Base-by-base conservation (phyloP, 2,797 vertebrate genomes). In the Leucoraja ocellata region DNA sequence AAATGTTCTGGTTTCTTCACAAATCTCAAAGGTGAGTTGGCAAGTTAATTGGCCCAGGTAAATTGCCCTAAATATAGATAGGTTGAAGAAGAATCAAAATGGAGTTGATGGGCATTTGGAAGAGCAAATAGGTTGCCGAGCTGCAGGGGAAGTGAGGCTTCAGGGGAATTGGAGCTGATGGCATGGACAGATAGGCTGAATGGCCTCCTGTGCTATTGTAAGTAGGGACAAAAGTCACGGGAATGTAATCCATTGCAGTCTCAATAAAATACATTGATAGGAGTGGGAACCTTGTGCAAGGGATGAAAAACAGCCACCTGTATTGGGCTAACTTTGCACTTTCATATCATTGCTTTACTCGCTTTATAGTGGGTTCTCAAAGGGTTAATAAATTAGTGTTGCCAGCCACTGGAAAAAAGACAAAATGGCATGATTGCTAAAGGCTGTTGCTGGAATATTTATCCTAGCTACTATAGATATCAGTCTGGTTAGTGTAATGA, bases 401-500 rank as follows among this genome's bases (percentile, higher is more conserved):
- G 61, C 39, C 11, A n/a, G 21, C 21, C 61, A n/a, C 63, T 32
- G 54, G 81, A n/a, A n/a, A n/a, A 32, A 65, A 36, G 14, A 16
- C 28, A 88, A 88, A 63, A 36, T 88, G 61, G 8, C n/a, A 88
- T 88, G 32, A 65, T 65, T 65, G 84, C 61, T n/a, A 65, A 88
- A 88, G n/a, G 61, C 32, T 68, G 84, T 36, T 68, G 84, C n/a
- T 88, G 61, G 61, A 88, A 88, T 68, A 68, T 68, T 88, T 88
- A 88, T 88, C 65, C 63, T 6, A 36, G 65, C 7, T 88, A 88
- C 84, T 32, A 32, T 18, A 32, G 83, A 65, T 86, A 86, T 86
- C 63, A 13, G 58, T 65, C 58, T 86, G 83, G n/a, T 86, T 86
- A 63, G 58, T 86, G 83, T 86, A 86, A 86, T 86, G 83, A 86